A percentile compares a stretch with the other conserved stretches of the same genome.
These are phyloP conservation scores for Thripadectes ignobilis DNA, from an alignment of 2,797 vertebrate species.

Conservation along the genomic window DNA sequence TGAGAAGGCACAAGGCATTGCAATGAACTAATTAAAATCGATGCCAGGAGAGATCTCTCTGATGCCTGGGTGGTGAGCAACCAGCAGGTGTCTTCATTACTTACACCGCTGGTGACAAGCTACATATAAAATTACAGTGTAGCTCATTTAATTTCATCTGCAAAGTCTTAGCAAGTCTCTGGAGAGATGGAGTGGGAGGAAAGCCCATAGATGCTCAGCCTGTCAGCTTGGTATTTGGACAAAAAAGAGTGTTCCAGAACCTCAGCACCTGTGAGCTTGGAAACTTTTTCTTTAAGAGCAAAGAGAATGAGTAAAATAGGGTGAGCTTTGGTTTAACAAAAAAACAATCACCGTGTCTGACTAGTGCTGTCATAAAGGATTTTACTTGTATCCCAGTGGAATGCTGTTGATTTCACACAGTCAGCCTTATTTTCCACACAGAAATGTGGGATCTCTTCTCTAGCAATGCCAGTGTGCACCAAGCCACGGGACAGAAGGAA, in stretches of 20 bases:
- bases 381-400: neutral
- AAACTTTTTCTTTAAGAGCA: neutral
- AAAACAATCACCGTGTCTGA: neutral
- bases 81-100: slow-evolving; percentile 66
- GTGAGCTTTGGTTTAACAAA: neutral
- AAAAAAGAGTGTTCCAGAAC: neutral
- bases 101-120: slow-evolving; percentile 52
- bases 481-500: neutral
- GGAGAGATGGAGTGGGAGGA: slow-evolving; percentile 24
- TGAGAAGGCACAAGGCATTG: slow-evolving; percentile 34
- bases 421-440: neutral
- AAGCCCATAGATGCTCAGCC: neutral
- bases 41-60: slow-evolving; percentile 37
- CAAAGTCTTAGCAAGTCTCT: slow-evolving; percentile 8
- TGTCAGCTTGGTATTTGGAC: slow-evolving; percentile 19
- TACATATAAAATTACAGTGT: slow-evolving; percentile 32
- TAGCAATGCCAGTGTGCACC: rapidly evolving
- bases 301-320: neutral
- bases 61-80: slow-evolving; percentile 45
- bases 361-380: neutral
- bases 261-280: neutral
- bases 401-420: neutral
- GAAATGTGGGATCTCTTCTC: neutral
- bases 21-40: slow-evolving; percentile 47
- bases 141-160: slow-evolving; percentile 41